Evolutionary conservation across 2,888 invertebrate genomes (phyloP), one percentile per base, ranked within the genome.

Genomic region (Coenonympha glycerion): DNA sequence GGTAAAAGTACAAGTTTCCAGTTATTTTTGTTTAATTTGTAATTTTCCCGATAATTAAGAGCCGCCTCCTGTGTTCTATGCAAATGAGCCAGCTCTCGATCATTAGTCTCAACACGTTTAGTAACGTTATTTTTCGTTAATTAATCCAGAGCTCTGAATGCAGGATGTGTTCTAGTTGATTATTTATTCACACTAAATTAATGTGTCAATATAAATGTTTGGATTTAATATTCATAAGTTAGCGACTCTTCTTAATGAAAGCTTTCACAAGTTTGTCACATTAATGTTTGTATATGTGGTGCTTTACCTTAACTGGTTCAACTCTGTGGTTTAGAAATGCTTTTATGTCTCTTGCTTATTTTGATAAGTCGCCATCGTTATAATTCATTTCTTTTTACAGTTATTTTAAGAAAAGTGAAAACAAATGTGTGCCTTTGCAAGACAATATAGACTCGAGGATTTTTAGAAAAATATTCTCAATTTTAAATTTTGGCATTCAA

Each of bases 41-140:
- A 80, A 80, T 83, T 83, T 83, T 77, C 82, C 65, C 79, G 77
- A 84, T 85, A 83, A 85, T 85, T 83, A 86, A 85, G 81, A 78
- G 68, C 73, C 72, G 68, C 60, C 63, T 70, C 73, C 76, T 71
- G 76, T 85, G 85, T 87, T 86, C 72, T 71, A 86, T 87, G 87
- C 83, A 85, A 86, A 87, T 87, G 84, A 86, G 79, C 65, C 73
- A 76, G 79, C 79, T 79, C 80, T 66, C 76, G 79, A 86, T 85
- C 85, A 86, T 86, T 86, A 87, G 85, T 77, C 73, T 56, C 71
- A 74, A 81, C 83, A 79, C 75, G 82, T 76, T 73, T 79, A 80
- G 76, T 76, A 76, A 81, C 73, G 76, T 71, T 78, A 80, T 76
- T 82, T 85, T 85, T 84, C 72, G 76, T 83, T 86, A 86, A 86